Conservation (phyloP, 2,888 invertebrate species). For the Endotricha flammealis region DNA sequence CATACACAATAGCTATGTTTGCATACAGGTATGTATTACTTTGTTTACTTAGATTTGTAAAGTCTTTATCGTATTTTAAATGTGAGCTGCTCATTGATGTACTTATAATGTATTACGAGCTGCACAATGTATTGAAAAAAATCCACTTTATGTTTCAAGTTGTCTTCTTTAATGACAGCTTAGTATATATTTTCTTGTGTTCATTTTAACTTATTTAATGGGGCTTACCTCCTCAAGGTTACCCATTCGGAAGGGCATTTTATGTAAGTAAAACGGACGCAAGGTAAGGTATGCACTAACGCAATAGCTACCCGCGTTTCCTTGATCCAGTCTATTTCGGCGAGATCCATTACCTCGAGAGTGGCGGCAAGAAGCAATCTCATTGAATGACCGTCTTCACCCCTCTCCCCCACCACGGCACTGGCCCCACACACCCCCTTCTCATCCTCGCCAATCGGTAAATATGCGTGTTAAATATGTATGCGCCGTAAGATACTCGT, state of each 20-base stretch:
- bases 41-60: not conserved
- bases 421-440: slow-evolving; percentile 37
- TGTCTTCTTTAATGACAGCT: too few species aligned
- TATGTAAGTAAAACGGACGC: slow-evolving; percentile 21
- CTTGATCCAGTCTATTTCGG: slow-evolving; percentile 76
- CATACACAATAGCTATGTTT: too few species aligned
- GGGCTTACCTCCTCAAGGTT: too few species aligned
- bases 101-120: too few species aligned
- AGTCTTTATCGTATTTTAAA: too few species aligned
- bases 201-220: too few species aligned
- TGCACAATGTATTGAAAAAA: too few species aligned
- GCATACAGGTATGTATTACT: not conserved
- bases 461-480: slow-evolving; percentile 79
- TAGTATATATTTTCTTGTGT: too few species aligned
- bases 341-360: slow-evolving; percentile 76
- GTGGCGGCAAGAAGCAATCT: slow-evolving; percentile 79
- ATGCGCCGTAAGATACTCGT: slow-evolving; percentile 72
- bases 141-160: too few species aligned
- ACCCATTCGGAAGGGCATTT: too few species aligned
- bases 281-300: slow-evolving; percentile 45
- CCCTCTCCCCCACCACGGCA: slow-evolving; percentile 37
- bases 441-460: slow-evolving; percentile 75
- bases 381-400: slow-evolving; percentile 77
- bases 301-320: slow-evolving; percentile 55
- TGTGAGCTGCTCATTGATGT: too few species aligned